These are phyloP conservation scores for Caenorhabditis briggsae DNA, from an alignment of 1,140 invertebrate species.

Conservation along the genomic window DNA sequence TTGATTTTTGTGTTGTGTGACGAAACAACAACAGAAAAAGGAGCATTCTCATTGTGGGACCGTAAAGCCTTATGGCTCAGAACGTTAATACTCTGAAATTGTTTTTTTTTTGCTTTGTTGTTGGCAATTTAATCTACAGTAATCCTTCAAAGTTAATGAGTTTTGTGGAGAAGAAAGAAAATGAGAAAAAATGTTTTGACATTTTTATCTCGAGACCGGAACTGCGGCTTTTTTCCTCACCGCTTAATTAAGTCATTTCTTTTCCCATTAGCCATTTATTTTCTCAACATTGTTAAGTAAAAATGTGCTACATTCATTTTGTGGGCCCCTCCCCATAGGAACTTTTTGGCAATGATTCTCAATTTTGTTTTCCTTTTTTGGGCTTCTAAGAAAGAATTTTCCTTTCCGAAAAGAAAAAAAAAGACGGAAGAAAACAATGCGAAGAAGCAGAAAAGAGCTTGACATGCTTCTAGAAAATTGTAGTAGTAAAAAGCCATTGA, in stretches of 20 bases:
- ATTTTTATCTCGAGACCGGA: background rate
- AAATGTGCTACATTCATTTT: too few relatives aligned
- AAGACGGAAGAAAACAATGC: background rate
- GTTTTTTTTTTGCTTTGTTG: background rate
- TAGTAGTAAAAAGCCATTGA: background rate
- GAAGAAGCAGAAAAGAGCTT: background rate
- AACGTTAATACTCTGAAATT: background rate
- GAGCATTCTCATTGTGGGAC: too few relatives aligned
- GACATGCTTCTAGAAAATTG: background rate
- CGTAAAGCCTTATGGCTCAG: too few relatives aligned
- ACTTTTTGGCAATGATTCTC: background rate
- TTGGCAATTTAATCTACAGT: background rate
- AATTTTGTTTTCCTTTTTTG: slow-evolving; percentile 5
- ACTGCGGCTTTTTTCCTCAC: slow-evolving; percentile 1
- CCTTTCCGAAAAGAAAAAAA: background rate
- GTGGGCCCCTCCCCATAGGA: too few relatives aligned
- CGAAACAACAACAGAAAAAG: background rate
- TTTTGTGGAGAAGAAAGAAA: background rate
- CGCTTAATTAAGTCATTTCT: background rate
- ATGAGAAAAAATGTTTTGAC: background rate
- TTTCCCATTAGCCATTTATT: background rate
- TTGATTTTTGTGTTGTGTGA: slow-evolving; percentile 13
- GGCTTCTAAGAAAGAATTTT: background rate
- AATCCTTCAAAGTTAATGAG: slow-evolving; percentile 24
- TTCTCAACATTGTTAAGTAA: too few relatives aligned